Evolutionary conservation across 2,113 vertebrate genomes (phyloP), one percentile per base, ranked within the genome.

Genomic region (Dasyprocta punctata): DNA sequence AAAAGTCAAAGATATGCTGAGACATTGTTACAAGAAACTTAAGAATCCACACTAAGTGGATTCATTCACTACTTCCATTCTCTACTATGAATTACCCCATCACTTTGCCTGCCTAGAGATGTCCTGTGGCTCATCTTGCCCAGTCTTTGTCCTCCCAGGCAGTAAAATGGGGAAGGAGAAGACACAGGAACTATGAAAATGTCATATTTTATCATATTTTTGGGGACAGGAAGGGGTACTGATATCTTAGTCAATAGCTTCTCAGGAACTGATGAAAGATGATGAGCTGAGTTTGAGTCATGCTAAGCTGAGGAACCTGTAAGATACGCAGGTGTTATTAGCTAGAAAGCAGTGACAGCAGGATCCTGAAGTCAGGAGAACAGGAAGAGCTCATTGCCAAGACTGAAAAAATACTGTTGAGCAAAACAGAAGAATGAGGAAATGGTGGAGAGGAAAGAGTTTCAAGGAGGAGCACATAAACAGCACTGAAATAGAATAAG

Each of bases 161-260:
- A 13, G 0, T 22, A 19, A 89, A n/a, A 1, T 5, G 5, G 0
- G 33, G n/a, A 47, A 58, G 61, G 26, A 63, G 54, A 38, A 82
- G 0, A 75, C 26, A 75, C 44, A 77, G 56, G 22, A 81, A 12
- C 36, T 58, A 0, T 16, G 86, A 63, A 28, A 41, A 7, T 54
- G 24, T 30, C 14, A 49, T 13, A 7, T 38, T 65, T 94, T 81
- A 16, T 44, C 71, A 54, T 61, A 54, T 84, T 58, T 11, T 6
- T 4, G 1, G 44, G 36, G 19, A 19, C 7, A 47, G 3, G 69
- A 9, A 56, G 69, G 33, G n/a, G 47, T 67, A 28, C 26, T 83
- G 44, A n/a, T 33, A 82, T 52, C 44, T 69, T 58, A 56, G 83
- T 63, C 65, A 85, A 36, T 11, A 81, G 58, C 47, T 86, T 60